Base-by-base conservation (phyloP, 2,113 vertebrate species). In the Pseudopipra pipra region DNA sequence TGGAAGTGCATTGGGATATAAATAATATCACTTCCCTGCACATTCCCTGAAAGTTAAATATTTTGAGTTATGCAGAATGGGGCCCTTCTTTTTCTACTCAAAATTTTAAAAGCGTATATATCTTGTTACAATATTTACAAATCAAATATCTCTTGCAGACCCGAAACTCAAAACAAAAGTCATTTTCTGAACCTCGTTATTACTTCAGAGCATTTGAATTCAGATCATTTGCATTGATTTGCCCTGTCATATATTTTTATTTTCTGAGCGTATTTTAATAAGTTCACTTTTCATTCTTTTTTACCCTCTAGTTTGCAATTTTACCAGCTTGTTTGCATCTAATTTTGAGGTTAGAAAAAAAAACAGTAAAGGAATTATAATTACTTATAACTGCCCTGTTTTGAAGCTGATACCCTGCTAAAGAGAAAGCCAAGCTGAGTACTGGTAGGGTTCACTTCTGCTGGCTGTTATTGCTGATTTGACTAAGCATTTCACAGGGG, bases 401-500 rank as follows among this genome's bases (percentile, higher is more conserved):
- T 89, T 59, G 71, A 93, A 96, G 82, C 68, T 76, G 85, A 54
- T 70, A 67, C 35, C 25, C 75, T 19, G 4, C 56, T 83, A 67
- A 86, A 66, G 71, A 84, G 68, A 92, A 91, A 89, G 49, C 27
- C 63, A 63, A 82, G 52, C 67, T 39, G 80, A 81, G 89, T 39
- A 70, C 46, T 41, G 81, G 76, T 65, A 44, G 68, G 85, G 82
- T 85, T 89, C n/a, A 24, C 54, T 95, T 92, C 68, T 95, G 63
- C 88, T 79, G 71, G 71, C 79, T 85, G 76, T 55, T 83, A 92
- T 94, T 90, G 63, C 81, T 66, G 89, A 96, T 96, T 96, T 97
- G 92, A 92, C 96, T 96, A 95, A 90, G 83, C 71, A 78, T 96
- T 96, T 90, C 93, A 88, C 91, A 72, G 33, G 90, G 89, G 90